Conservation (phyloP, 1,140 invertebrate genomes). For the Anthonomus grandis region DNA sequence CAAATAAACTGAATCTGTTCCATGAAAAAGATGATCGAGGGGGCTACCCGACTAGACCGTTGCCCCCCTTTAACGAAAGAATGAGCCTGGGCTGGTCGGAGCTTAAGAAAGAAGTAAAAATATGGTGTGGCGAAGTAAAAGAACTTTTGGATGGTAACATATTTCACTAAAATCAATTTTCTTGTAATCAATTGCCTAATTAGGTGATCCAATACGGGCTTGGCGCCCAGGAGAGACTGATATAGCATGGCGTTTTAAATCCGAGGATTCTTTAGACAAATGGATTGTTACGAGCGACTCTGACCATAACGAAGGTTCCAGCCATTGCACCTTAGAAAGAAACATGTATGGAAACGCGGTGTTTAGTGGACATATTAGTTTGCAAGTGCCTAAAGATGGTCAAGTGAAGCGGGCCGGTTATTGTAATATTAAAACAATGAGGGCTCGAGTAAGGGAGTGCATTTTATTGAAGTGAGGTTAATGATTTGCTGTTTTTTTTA, state of each 20-base stretch:
- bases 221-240: constrained; percentile 64
- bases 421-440: constrained; percentile 68
- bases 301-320: constrained; percentile 78
- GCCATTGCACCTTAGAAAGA: constrained; percentile 61
- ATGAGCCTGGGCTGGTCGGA: constrained; percentile 60
- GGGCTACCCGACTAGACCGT: constrained; percentile 55
- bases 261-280: constrained; percentile 60
- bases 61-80: constrained; percentile 51
- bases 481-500: too few species aligned
- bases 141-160: constrained; percentile 52
- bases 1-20: constrained; percentile 27
- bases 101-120: constrained; percentile 62
- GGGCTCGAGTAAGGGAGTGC: constrained; percentile 54
- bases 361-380: constrained; percentile 65
- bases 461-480: too few species aligned
- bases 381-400: constrained; percentile 76
- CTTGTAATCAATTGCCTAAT: neutral
- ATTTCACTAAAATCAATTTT: neutral
- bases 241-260: constrained; percentile 65
- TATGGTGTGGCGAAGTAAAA: constrained; percentile 67
- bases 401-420: constrained; percentile 70
- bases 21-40: constrained; percentile 56
- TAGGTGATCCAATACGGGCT: constrained; percentile 57
- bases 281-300: constrained; percentile 75
- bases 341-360: constrained; percentile 67